These are phyloP conservation scores for Gallinago jamesoni DNA, from an alignment of 2,113 vertebrate species.

Conservation along the genomic window DNA sequence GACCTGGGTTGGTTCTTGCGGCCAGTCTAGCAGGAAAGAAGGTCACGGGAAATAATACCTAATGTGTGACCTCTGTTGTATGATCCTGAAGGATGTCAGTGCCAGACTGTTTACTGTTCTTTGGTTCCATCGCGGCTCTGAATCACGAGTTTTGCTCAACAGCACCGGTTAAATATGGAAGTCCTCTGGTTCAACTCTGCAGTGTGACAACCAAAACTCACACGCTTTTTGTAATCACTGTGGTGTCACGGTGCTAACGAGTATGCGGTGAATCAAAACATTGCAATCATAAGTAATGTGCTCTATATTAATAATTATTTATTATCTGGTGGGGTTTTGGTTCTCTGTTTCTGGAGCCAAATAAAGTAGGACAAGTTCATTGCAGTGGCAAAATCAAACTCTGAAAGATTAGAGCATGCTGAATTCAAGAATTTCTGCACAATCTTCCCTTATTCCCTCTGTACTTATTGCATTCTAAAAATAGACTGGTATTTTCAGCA, in stretches of 20 bases:
- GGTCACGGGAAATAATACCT: not conserved
- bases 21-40: not conserved
- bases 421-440: not conserved
- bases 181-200: not conserved
- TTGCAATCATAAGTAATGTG: not conserved
- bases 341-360: not conserved
- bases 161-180: not conserved
- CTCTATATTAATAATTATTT: not conserved
- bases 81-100: not conserved
- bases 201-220: not conserved
- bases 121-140: not conserved
- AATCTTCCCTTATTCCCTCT: not conserved
- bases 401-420: not conserved
- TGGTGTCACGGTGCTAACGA: not conserved
- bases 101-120: not conserved
- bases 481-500: not conserved
- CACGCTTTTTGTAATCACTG: not conserved
- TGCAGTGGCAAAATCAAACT: not conserved
- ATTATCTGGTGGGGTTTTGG: not conserved
- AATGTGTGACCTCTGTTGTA: not conserved
- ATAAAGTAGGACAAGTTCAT: not conserved
- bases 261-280: not conserved
- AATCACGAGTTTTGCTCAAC: not conserved
- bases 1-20: not conserved
- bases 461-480: not conserved